Evolutionary conservation across 2,888 invertebrate species (phyloP), one percentile per base, ranked within the genome.

Genomic region (Drosophila melanosoma): DNA sequence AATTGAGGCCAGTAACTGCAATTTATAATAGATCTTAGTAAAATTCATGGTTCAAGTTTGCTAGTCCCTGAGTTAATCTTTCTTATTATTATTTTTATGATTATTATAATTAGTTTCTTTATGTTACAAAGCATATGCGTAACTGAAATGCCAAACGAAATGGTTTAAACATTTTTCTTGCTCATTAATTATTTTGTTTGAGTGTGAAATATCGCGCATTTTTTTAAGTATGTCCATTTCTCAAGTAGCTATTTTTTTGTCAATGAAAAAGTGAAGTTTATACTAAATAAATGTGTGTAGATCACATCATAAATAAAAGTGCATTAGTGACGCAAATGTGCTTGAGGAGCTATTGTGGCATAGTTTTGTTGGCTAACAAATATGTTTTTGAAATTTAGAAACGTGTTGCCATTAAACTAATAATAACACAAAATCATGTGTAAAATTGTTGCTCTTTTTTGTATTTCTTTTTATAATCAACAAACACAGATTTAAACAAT

Each of bases 371-470:
- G 15, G 29, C 26, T 29, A 60, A 49, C 48, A 60, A 61, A 45
- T 42, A 42, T 53, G 64, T 54, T 45, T 45, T 56, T 3, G 15
- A 8, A 11, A n/a, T 67, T 54, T 53, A 15, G 29, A 20, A 59
- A 59, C 33, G 15, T 26, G 17, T 48, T 36, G 32, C 20, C 29
- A 51, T 52, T 56, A 52, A 53, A 33, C 54, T 51, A 49, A 68
- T 70, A 72, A 65, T 63, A n/a, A 53, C 53, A 58, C 15, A 62
- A 68, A 72, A 80, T 52, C 58, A 67, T 75, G 75, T 66, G 75
- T 70, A 70, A 74, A 67, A 48, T 10, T 66, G 32, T 15, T 1
- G 29, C 15, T 12, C 7, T 42, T 49, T 42, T 36, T 15, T 7
- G 3, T 26, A 23, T 38, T 26, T 12, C 23, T 52, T n/a, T 40